A percentile compares a stretch with the other conserved stretches of the same genome.
Conservation (phyloP, 2,888 invertebrate genomes). For the Deroplatys truncata region DNA sequence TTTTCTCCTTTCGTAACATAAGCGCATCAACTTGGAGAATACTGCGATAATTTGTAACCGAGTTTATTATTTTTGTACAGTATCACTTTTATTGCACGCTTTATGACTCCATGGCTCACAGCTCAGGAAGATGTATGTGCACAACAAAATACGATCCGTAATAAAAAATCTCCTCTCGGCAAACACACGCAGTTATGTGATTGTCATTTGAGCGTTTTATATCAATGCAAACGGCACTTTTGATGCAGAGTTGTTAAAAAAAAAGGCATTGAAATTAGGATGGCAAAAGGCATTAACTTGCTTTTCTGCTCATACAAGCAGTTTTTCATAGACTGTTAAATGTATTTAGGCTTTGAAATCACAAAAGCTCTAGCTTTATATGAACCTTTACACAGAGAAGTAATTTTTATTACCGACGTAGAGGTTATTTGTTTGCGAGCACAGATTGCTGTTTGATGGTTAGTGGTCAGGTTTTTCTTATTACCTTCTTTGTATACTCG, state of each 20-base stretch:
- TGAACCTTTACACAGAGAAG: too few relatives aligned
- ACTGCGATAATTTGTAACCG: background rate
- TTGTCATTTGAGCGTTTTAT: background rate
- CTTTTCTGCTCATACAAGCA: too few relatives aligned
- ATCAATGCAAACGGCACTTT: background rate
- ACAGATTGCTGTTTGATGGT: too few relatives aligned
- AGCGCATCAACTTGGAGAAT: background rate
- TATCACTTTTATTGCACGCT: background rate
- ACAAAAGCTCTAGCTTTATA: too few relatives aligned
- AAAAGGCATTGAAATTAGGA: background rate
- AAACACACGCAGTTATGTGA: background rate
- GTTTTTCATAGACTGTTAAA: too few relatives aligned
- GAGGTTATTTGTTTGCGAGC: too few relatives aligned
- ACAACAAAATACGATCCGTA: background rate
- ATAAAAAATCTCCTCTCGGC: background rate
- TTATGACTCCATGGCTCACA: background rate
- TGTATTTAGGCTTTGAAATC: too few relatives aligned
- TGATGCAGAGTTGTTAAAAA: background rate
- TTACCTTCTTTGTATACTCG: too few relatives aligned
- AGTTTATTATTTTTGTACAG: background rate
- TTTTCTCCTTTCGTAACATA: too few relatives aligned
- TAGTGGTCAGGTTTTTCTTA: too few relatives aligned
- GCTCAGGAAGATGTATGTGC: background rate
- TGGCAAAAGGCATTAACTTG: background rate
- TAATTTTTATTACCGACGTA: too few relatives aligned